A percentile compares a stretch with the other conserved stretches of the same genome.
phyloP scores from a whole-genome alignment of 2,888 invertebrate genomes.

The Chironomus riparius region DNA sequence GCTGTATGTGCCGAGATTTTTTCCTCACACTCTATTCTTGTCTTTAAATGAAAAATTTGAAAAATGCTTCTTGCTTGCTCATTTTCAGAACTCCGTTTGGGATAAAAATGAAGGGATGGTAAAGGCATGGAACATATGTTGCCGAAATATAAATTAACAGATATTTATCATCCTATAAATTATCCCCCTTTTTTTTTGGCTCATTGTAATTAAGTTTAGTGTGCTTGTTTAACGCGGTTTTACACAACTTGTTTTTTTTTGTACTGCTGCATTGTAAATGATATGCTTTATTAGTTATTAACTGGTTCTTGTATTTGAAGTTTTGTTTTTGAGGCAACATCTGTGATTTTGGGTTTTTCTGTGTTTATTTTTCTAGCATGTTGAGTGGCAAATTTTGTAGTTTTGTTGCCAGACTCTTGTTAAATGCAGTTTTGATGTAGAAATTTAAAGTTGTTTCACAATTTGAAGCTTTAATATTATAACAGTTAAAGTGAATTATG shows the following conservation, averaged over 20 bases:
- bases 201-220: conserved; percentile 6
- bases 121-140: conserved; percentile 5
- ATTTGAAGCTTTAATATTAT: too few relatives aligned
- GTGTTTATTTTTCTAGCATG: too few relatives aligned
- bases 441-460: too few relatives aligned
- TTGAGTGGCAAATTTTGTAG: too few relatives aligned
- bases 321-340: too few relatives aligned
- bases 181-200: background rate
- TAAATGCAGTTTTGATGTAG: too few relatives aligned
- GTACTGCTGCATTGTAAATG: too few relatives aligned
- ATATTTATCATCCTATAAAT: conserved; percentile 14
- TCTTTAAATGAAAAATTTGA: background rate
- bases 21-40: background rate
- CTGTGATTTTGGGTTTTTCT: too few relatives aligned
- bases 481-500: too few relatives aligned
- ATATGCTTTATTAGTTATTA: too few relatives aligned
- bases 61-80: background rate
- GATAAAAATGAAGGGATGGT: background rate
- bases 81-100: background rate
- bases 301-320: too few relatives aligned
- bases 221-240: background rate
- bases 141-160: conserved; percentile 19
- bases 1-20: background rate
- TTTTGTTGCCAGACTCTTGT: too few relatives aligned
- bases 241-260: background rate